Conservation (phyloP, 2,113 vertebrate species). For the Cettia cetti region DNA sequence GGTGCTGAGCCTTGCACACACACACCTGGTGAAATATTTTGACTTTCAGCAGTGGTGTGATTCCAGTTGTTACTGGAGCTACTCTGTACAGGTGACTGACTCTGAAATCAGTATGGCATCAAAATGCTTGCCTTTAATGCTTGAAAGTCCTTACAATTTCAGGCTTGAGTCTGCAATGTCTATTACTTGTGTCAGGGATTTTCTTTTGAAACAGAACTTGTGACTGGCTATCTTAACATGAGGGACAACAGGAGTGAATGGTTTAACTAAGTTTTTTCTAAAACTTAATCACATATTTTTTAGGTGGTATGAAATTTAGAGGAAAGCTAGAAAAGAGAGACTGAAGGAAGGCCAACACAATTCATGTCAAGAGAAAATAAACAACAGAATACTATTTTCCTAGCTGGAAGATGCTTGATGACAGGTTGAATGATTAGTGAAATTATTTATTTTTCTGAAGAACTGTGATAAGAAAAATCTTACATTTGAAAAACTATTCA, state of each 20-base stretch:
- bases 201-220: not conserved
- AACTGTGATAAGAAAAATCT: not conserved
- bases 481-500: not conserved
- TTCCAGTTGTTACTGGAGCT: not conserved
- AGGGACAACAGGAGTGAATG: not conserved
- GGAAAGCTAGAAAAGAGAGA: not conserved
- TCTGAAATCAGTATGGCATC: not conserved
- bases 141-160: not conserved
- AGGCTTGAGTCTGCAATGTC: not conserved
- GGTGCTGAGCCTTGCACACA: not conserved
- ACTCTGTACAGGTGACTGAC: not conserved
- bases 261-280: not conserved
- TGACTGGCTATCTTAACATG: not conserved
- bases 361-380: not conserved
- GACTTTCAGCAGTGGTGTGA: not conserved
- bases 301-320: not conserved
- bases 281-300: not conserved
- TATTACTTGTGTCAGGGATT: not conserved
- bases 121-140: not conserved
- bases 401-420: not conserved
- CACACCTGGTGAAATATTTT: not conserved
- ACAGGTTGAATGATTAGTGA: not conserved
- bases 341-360: not conserved
- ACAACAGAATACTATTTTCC: not conserved
- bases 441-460: not conserved